Evolutionary conservation across 2,113 vertebrate species (phyloP).

Genomic region (Penelope pileata): DNA sequence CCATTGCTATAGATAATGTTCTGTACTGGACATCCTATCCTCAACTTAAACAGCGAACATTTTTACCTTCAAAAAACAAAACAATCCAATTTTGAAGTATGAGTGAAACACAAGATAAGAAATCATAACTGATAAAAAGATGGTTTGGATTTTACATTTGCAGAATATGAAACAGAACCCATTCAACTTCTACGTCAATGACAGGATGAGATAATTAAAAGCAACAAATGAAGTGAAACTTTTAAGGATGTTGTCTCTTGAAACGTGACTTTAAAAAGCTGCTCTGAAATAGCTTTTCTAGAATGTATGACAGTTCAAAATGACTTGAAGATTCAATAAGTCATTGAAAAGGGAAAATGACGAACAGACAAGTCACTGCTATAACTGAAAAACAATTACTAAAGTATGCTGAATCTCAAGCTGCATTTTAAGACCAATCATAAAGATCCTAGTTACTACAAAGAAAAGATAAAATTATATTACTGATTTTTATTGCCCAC

Average conservation of each 20-base stretch:
- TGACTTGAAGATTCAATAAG: not conserved
- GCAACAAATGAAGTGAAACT: not conserved
- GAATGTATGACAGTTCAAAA: not conserved
- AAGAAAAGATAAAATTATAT: not conserved
- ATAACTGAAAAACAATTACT: not conserved
- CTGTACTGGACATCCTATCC: not conserved
- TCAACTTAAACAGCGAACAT: not conserved
- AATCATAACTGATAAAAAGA: not conserved
- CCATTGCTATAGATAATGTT: not conserved
- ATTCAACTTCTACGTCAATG: not conserved
- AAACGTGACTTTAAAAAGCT: not conserved
- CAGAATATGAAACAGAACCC: not conserved
- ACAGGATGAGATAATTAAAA: not conserved
- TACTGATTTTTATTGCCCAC: not conserved
- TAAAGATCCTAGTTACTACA: not conserved
- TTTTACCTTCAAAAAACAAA: not conserved
- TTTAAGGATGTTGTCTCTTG: not conserved
- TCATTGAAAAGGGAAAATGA: not conserved
- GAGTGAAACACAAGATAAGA: not conserved
- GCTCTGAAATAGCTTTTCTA: not conserved
- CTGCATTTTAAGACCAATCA: not conserved
- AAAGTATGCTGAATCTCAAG: not conserved
- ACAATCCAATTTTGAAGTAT: not conserved
- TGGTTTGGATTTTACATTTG: not conserved
- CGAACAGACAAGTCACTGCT: not conserved